phyloP scores from a whole-genome alignment of 2,888 invertebrate genomes.

The Yponomeuta malinellus region DNA sequence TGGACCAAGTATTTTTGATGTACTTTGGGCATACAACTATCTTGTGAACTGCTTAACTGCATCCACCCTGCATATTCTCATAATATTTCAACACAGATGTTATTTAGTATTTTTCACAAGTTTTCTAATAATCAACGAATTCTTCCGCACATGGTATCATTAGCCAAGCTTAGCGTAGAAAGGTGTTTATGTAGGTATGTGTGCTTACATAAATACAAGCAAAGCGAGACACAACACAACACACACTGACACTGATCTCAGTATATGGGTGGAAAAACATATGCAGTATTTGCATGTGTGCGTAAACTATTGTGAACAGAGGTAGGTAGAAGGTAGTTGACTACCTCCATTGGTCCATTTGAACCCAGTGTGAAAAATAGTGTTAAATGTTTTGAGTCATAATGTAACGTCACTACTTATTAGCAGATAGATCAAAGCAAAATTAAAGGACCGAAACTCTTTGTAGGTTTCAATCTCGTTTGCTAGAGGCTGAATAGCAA shows the following conservation, averaged over 20 bases:
- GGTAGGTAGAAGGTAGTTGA: no score
- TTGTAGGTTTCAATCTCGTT: neutral
- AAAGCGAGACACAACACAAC: neutral
- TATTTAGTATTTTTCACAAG: neutral
- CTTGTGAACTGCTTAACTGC: neutral
- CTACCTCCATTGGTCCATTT: neutral
- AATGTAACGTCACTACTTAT: neutral
- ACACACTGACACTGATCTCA: no score
- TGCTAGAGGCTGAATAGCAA: neutral
- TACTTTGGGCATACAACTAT: neutral
- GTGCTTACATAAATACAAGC: neutral
- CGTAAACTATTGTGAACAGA: neutral
- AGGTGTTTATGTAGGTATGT: neutral
- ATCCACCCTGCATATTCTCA: no score
- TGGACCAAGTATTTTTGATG: no score
- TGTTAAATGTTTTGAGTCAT: neutral
- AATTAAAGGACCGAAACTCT: neutral
- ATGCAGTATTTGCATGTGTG: neutral
- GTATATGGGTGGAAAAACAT: neutral
- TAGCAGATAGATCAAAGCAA: neutral
- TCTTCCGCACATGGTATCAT: neutral
- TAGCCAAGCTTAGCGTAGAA: neutral
- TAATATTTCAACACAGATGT: no score
- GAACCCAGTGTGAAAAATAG: neutral
- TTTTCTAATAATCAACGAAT: neutral